Evolutionary conservation across 2,888 invertebrate genomes (phyloP).

Genomic region (Xestobium rufovillosum): DNA sequence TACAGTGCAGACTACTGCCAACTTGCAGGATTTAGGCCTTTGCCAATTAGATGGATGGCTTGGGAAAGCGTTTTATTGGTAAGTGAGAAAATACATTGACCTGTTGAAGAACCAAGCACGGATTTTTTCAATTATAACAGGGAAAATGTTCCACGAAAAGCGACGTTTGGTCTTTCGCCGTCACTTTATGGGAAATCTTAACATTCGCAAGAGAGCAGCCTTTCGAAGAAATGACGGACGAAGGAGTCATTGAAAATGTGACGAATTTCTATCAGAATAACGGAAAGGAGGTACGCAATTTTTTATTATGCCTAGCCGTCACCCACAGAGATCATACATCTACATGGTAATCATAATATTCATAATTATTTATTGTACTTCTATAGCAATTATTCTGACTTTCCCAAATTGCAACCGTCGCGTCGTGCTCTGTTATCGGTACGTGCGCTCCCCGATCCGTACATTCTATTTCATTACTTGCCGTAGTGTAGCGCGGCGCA

Average conservation of each 20-base stretch:
- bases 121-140: slow-evolving; percentile 46
- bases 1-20: slow-evolving; percentile 74
- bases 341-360: too few species aligned
- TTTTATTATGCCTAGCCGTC: too few species aligned
- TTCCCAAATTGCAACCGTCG: too few species aligned
- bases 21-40: slow-evolving; percentile 59
- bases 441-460: too few species aligned
- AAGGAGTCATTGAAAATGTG: slow-evolving; percentile 76
- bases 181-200: slow-evolving; percentile 81
- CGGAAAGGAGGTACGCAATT: slow-evolving; percentile 59
- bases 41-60: slow-evolving; percentile 84
- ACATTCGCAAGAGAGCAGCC: slow-evolving; percentile 78
- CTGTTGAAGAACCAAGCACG: slow-evolving; percentile 1
- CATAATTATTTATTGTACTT: too few species aligned
- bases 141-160: slow-evolving; percentile 76
- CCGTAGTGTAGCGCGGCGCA: too few species aligned
- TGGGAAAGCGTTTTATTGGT: slow-evolving; percentile 77
- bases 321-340: too few species aligned
- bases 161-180: slow-evolving; percentile 85
- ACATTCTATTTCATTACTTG: too few species aligned
- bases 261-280: slow-evolving; percentile 70
- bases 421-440: too few species aligned
- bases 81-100: slow-evolving; percentile 34
- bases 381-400: too few species aligned
- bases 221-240: slow-evolving; percentile 69